phyloP scores from a whole-genome alignment of 2,797 vertebrate genomes.

The Periparus ater region DNA sequence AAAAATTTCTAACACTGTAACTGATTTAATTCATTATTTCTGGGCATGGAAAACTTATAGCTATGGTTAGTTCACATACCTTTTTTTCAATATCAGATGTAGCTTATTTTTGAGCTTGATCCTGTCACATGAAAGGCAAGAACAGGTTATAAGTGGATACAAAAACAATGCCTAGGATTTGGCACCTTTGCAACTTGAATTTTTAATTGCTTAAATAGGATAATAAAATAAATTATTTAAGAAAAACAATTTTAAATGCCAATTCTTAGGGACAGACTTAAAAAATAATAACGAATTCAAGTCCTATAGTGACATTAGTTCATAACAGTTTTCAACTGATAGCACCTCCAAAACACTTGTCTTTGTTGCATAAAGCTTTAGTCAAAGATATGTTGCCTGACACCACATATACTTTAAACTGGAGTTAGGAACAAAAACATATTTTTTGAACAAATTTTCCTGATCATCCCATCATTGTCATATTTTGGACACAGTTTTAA shows the following conservation, averaged over 20 bases:
- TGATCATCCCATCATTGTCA: neutral
- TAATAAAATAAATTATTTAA: neutral
- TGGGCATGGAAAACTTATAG: neutral
- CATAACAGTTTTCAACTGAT: neutral
- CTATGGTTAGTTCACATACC: neutral
- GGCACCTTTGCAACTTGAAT: neutral
- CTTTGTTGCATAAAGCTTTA: neutral
- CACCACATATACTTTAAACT: neutral
- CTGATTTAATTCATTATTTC: neutral
- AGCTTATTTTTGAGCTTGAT: neutral
- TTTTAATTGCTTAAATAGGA: neutral
- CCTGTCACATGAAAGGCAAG: neutral
- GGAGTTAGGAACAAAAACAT: neutral
- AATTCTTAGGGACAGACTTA: neutral
- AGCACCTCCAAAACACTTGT: neutral
- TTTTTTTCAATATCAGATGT: neutral
- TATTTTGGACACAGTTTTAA: neutral
- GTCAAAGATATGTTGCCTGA: neutral
- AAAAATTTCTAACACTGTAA: neutral
- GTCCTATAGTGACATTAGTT: neutral
- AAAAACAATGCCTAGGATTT: neutral
- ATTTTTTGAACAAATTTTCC: neutral
- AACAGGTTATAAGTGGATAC: neutral
- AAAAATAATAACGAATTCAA: neutral
- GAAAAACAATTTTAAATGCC: fast-evolving